Evolutionary conservation across 2,113 vertebrate genomes (phyloP).

Genomic region (Triplophysa tibetana): DNA sequence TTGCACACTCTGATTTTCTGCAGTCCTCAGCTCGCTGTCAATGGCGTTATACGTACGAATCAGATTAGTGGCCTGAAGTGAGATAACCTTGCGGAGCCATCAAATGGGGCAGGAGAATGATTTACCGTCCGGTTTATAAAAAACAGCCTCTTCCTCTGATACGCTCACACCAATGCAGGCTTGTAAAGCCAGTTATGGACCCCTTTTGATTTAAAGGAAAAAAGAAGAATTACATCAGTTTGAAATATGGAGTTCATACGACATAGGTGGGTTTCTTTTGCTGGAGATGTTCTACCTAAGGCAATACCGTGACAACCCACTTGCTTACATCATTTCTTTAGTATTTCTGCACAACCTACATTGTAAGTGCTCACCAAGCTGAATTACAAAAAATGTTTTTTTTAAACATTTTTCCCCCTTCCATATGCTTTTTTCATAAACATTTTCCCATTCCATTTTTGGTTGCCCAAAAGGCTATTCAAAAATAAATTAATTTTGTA

Average conservation of each 20-base stretch:
- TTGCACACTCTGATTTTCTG: slow-evolving; percentile 52
- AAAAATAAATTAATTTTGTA: too few relatives aligned
- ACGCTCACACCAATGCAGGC: slow-evolving; percentile 5
- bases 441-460: neutral
- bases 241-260: slow-evolving; percentile 49
- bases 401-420: neutral
- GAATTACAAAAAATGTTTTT: neutral
- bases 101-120: slow-evolving; percentile 45
- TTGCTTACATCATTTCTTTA: neutral
- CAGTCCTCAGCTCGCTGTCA: slow-evolving; percentile 18
- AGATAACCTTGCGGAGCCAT: slow-evolving; percentile 52
- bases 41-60: slow-evolving; percentile 40
- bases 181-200: slow-evolving; percentile 45
- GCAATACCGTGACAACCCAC: neutral
- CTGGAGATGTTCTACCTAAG: neutral
- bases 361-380: neutral
- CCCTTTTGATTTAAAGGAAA: slow-evolving; percentile 30
- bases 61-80: slow-evolving; percentile 55
- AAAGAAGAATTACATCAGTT: slow-evolving; percentile 30
- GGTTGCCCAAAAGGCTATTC: too few relatives aligned
- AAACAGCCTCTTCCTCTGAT: slow-evolving; percentile 4
- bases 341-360: neutral
- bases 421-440: too few relatives aligned
- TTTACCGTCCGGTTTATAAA: slow-evolving; percentile 50
- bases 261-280: slow-evolving; percentile 35